Conservation (phyloP, 2,888 invertebrate genomes). For the Drosophila atripex region DNA sequence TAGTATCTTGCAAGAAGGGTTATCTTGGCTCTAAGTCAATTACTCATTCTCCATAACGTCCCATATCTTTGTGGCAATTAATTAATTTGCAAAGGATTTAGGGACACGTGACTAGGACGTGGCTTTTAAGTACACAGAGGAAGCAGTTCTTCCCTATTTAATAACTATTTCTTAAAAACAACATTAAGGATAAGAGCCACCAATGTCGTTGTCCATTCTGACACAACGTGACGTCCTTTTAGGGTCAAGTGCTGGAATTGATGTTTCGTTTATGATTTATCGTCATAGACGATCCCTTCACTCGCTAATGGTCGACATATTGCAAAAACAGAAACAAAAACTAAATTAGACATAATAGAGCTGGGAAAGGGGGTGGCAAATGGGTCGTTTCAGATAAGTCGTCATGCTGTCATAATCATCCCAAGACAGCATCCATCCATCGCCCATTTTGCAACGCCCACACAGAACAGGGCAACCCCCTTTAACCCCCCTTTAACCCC, state of each 20-base stretch:
- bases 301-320: constrained; percentile 76
- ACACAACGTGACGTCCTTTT: constrained; percentile 24
- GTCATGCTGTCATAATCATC: constrained; percentile 81
- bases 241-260: constrained; percentile 84
- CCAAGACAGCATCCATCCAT: constrained; percentile 67
- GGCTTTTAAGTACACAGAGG: constrained; percentile 1
- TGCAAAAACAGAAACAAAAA: constrained; percentile 78
- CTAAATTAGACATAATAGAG: constrained; percentile 63
- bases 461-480: constrained; percentile 52
- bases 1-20: constrained; percentile 51
- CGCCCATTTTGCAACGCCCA: constrained; percentile 70
- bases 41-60: constrained; percentile 55
- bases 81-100: constrained; percentile 60
- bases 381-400: constrained; percentile 49
- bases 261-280: constrained; percentile 84
- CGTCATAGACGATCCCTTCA: constrained; percentile 58
- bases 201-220: constrained; percentile 9
- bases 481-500: constrained; percentile 17
- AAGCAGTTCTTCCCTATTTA: neutral
- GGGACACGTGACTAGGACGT: constrained; percentile 60
- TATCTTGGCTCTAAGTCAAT: constrained; percentile 61
- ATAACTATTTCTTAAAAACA: constrained; percentile 15
- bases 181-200: constrained; percentile 5
- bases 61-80: constrained; percentile 61
- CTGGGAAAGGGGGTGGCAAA: constrained; percentile 38